phyloP scores from a whole-genome alignment of 2,888 invertebrate species.

The Liposcelis brunnea region DNA sequence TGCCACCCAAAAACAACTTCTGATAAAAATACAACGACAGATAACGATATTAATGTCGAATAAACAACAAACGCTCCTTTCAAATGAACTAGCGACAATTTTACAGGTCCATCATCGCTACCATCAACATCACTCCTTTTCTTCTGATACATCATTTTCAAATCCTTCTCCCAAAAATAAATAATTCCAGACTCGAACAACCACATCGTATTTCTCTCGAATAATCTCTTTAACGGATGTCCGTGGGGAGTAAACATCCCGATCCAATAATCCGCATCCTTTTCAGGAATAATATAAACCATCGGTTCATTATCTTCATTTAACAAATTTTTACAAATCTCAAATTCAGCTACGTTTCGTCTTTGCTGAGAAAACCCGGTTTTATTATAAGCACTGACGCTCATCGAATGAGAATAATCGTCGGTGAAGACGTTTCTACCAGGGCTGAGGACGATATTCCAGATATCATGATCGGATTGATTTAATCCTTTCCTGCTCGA shows the following conservation, averaged over 20 bases:
- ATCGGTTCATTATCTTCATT: background rate
- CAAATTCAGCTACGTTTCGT: background rate
- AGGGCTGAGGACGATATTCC: background rate
- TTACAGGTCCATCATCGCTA: too few relatives aligned
- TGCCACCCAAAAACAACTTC: too few relatives aligned
- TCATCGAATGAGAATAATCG: background rate
- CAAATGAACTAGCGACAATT: too few relatives aligned
- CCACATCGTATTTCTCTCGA: background rate
- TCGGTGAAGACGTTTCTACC: background rate
- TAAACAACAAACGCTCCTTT: too few relatives aligned
- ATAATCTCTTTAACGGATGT: background rate
- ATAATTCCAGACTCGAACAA: background rate
- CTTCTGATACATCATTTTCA: too few relatives aligned
- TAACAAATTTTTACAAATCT: background rate
- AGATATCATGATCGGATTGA: slow-evolving; percentile 1
- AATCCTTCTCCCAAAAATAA: background rate
- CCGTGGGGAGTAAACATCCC: background rate
- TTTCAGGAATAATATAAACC: background rate
- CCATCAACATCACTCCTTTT: too few relatives aligned
- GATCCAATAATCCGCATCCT: background rate
- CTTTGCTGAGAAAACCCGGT: background rate
- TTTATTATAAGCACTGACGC: background rate
- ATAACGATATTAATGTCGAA: too few relatives aligned
- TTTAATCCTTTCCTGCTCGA: background rate
- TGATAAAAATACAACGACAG: too few relatives aligned